phyloP scores from a whole-genome alignment of 2,888 invertebrate species.

The Camptogramma bilineatum region DNA sequence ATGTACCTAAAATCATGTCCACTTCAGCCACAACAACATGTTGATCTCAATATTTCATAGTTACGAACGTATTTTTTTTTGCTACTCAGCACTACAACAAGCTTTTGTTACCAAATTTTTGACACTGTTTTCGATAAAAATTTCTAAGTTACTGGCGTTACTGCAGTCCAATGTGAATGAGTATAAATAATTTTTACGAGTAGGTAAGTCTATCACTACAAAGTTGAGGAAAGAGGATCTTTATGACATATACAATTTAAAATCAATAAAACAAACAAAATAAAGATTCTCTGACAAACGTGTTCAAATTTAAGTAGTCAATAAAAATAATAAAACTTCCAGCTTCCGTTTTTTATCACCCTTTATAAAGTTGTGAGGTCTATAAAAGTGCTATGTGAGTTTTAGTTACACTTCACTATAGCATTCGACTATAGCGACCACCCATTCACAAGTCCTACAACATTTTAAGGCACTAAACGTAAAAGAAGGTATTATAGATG shows the following conservation, averaged over 20 bases:
- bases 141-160: too few species aligned
- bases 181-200: too few species aligned
- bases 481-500: conserved; percentile 63
- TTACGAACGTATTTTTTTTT: too few species aligned
- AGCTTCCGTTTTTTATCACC: conserved; percentile 40
- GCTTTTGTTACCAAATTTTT: too few species aligned
- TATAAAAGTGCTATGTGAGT: conserved; percentile 44
- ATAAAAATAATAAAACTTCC: conserved; percentile 29
- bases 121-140: too few species aligned
- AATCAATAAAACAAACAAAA: conserved; percentile 11
- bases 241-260: neutral
- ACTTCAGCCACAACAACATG: too few species aligned
- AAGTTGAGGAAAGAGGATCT: neutral
- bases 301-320: conserved; percentile 8
- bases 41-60: too few species aligned
- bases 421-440: conserved; percentile 66
- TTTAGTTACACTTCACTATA: conserved; percentile 48
- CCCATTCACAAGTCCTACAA: conserved; percentile 61
- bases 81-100: too few species aligned
- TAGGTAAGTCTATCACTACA: neutral
- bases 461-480: conserved; percentile 50
- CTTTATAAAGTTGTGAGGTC: conserved; percentile 40
- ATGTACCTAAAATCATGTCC: too few species aligned
- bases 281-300: neutral
- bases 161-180: too few species aligned